Percentiles rank a stretch among this genome's conserved stretches.
phyloP scores from a whole-genome alignment of 2,797 vertebrate species.

The Ammospiza maritima region DNA sequence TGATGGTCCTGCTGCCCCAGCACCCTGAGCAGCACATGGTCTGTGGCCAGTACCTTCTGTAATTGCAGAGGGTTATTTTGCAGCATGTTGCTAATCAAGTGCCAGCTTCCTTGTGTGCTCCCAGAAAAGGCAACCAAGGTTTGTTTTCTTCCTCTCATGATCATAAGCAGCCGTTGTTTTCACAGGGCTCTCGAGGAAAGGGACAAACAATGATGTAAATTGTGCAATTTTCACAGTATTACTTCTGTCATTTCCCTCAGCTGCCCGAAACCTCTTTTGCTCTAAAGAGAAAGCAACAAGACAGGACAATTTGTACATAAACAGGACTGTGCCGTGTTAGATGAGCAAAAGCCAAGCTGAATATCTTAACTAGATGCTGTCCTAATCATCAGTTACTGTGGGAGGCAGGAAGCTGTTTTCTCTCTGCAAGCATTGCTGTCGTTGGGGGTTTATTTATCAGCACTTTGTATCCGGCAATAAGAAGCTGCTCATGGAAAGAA shows the following conservation, averaged over 20 bases:
- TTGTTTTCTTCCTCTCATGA: conserved; percentile 38
- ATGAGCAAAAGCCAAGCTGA: conserved; percentile 6
- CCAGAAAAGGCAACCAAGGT: conserved; percentile 39
- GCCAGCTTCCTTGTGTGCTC: not conserved
- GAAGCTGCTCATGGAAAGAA: not conserved
- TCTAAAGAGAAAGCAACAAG: conserved; percentile 32
- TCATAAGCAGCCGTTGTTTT: conserved; percentile 64
- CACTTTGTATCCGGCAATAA: not conserved
- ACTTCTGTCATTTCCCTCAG: not conserved
- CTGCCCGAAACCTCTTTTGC: not conserved
- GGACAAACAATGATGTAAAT: conserved; percentile 47
- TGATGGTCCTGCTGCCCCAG: not conserved
- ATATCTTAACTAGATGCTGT: conserved; percentile 40
- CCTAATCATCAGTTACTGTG: conserved; percentile 32
- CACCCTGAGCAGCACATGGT: not conserved
- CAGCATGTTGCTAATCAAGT: conserved; percentile 18
- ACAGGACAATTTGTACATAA: conserved; percentile 50
- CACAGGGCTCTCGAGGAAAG: conserved; percentile 31
- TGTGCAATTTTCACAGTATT: conserved; percentile 59
- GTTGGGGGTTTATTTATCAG: conserved; percentile 24
- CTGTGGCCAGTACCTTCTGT: not conserved
- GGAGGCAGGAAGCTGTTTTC: not conserved
- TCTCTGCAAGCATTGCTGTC: not conserved
- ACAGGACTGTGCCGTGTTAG: not conserved
- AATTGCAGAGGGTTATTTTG: conserved; percentile 18